Evolutionary conservation across 2,113 vertebrate species (phyloP), one percentile per base, ranked within the genome.

Genomic region (Etia nguti): DNA sequence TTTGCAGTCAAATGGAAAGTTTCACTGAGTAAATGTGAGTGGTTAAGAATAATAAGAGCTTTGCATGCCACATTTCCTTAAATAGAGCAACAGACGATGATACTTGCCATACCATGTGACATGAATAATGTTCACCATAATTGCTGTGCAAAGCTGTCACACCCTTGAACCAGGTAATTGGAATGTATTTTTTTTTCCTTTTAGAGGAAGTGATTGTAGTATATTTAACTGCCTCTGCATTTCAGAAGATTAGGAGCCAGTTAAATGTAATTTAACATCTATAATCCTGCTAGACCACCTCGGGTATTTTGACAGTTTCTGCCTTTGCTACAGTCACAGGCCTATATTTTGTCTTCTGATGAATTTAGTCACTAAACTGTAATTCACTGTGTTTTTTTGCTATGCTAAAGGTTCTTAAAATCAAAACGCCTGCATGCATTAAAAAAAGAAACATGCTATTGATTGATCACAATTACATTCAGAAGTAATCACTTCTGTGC

Each of bases 1-100:
- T 92, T 87, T 79, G 68, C 88, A 82, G 31, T 81, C 86, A 87
- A 31, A 83, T 70, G 86, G 89, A 90, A 92, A 92, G 55, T 90
- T 86, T 87, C 9, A 54, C 75, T 13, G 70, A 84, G 85, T 56
- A 94, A 88, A 89, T 87, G 57, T 77, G 43, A 88, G 89, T 79
- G 88, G 88, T 94, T 95, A 82, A 84, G 87, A 93, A 93, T 93
- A 92, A 92, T 93, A 85, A 93, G 80, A 68, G 86, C 81, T 88
- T 86, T 91, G 88, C 12, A 10, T 29, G 83, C 48, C 80, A 48
- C 62, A 80, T 88, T 79, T 88, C 85, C 68, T 80, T 79, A 92
- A 92, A 89, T 89, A 82, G 85, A 93, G 84, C 81, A 84, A 65
- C 48, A 77, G 70, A 91, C 83, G 57, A 92, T 88, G 7, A 88